Conservation (phyloP, 1,140 invertebrate genomes). For the Aphelenchoides fujianensis region DNA sequence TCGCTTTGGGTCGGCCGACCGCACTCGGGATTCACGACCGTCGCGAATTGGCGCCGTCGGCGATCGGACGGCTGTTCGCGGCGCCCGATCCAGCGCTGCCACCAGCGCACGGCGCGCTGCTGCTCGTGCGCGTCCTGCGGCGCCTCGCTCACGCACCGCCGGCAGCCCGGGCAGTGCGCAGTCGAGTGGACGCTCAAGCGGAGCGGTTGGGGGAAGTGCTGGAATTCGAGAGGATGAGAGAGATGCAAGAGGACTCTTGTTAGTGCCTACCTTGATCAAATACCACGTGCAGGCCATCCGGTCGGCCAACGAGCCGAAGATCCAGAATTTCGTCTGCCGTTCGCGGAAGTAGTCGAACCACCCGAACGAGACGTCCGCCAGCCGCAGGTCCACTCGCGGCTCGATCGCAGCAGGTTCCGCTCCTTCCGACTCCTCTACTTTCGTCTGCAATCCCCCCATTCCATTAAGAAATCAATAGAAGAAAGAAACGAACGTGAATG, state of each 20-base stretch:
- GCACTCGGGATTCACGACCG: background rate
- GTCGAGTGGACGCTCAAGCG: background rate
- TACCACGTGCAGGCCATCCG: slow-evolving; percentile 18
- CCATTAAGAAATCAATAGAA: too few species aligned
- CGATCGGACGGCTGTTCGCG: slow-evolving; percentile 7
- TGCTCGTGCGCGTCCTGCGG: background rate
- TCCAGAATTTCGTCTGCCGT: slow-evolving; percentile 7
- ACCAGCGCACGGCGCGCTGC: background rate
- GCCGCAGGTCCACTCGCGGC: background rate
- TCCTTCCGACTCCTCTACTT: background rate
- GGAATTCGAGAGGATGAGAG: background rate
- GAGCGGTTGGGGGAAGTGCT: slow-evolving; percentile 3
- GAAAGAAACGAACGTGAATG: background rate
- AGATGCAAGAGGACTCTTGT: slow-evolving; percentile 1
- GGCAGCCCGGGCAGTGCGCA: slow-evolving; percentile 7
- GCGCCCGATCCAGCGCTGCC: slow-evolving; percentile 16
- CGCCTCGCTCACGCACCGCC: slow-evolving; percentile 12
- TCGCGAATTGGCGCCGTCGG: background rate
- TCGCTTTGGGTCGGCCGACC: background rate
- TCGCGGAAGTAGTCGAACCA: slow-evolving; percentile 12
- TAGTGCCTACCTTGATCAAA: slow-evolving; percentile 13
- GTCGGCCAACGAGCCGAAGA: background rate
- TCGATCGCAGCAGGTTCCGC: background rate
- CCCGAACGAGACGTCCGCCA: background rate
- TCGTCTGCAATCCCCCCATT: background rate